Percentiles rank a stretch among this genome's conserved stretches.
Conservation (phyloP, 1,140 invertebrate genomes). For the Drosophila rufa region DNA sequence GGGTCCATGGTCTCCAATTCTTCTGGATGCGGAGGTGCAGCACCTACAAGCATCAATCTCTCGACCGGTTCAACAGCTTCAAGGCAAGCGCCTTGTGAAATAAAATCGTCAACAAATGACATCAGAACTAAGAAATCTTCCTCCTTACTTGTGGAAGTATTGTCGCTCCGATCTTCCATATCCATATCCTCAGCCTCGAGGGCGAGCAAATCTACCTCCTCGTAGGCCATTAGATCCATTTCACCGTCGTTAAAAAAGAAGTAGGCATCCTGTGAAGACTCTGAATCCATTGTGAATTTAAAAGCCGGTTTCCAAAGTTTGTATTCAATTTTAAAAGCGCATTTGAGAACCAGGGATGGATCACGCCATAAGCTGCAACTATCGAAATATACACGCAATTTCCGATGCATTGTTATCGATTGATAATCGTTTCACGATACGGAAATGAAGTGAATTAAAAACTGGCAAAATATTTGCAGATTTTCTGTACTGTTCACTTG, state of each 20-base stretch:
- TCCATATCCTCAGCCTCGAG: background rate
- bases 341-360: constrained; percentile 3
- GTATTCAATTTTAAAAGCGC: background rate
- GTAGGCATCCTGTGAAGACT: background rate
- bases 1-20: background rate
- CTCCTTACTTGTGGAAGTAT: background rate
- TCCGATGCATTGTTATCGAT: background rate
- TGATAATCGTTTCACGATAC: background rate
- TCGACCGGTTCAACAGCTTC: too few relatives aligned
- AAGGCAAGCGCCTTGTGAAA: background rate
- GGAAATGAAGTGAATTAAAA: background rate
- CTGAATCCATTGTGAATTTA: background rate
- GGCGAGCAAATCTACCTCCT: background rate
- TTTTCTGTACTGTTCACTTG: too few relatives aligned
- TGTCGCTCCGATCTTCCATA: background rate
- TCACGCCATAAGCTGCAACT: background rate
- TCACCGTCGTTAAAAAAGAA: background rate
- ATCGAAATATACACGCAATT: constrained; percentile 2
- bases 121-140: background rate
- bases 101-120: background rate
- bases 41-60: background rate
- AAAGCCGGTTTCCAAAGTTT: too few relatives aligned
- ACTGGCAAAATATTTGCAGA: too few relatives aligned
- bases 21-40: background rate
- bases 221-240: background rate